phyloP scores from a whole-genome alignment of 2,797 vertebrate genomes.

The Myotis vivesi region DNA sequence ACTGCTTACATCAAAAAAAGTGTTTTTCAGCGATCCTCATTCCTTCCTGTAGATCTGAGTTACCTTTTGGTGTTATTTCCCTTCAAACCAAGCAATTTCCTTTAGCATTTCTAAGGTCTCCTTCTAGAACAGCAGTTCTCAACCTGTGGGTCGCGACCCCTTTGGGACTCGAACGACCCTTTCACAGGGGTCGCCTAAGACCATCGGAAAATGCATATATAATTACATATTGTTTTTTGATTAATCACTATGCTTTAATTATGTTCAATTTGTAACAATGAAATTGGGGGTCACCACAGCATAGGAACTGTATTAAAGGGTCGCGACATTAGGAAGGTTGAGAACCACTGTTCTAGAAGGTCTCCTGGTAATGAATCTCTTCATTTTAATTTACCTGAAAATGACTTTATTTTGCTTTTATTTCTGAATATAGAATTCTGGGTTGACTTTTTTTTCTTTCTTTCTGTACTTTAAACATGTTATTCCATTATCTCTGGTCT shows the following conservation, averaged over 20 bases:
- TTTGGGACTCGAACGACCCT: too few relatives aligned
- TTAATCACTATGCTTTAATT: too few relatives aligned
- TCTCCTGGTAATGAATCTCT: background rate
- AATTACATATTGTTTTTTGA: too few relatives aligned
- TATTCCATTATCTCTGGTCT: background rate
- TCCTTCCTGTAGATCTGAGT: background rate
- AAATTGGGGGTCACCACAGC: too few relatives aligned
- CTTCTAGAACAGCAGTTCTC: too few relatives aligned
- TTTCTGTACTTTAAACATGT: background rate
- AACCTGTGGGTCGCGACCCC: too few relatives aligned
- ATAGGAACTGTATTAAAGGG: too few relatives aligned
- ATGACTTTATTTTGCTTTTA: constrained; percentile 11
- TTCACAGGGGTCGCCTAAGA: too few relatives aligned
- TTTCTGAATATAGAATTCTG: background rate
- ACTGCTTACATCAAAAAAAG: background rate
- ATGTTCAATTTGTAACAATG: too few relatives aligned
- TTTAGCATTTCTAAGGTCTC: background rate
- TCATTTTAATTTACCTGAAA: background rate
- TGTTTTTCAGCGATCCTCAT: background rate
- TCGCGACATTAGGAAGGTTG: too few relatives aligned
- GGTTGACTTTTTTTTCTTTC: background rate
- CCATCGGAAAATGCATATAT: too few relatives aligned
- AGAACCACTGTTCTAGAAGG: background rate
- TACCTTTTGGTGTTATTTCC: background rate
- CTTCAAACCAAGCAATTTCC: background rate